phyloP scores from a whole-genome alignment of 2,113 vertebrate species.

The Athene cunicularia region DNA sequence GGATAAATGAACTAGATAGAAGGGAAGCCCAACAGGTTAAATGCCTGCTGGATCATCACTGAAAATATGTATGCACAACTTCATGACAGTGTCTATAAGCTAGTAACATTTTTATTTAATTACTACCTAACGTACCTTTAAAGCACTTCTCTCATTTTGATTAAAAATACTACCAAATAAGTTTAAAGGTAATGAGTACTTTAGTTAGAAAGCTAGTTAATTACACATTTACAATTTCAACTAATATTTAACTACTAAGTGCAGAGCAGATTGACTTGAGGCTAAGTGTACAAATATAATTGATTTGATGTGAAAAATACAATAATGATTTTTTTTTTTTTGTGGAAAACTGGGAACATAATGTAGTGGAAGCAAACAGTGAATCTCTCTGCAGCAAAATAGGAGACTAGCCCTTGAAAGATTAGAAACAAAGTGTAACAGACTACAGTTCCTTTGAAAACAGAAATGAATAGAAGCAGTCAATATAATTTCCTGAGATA shows the following conservation, averaged over 20 bases:
- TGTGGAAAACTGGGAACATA: background rate
- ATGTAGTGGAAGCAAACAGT: background rate
- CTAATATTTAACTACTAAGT: background rate
- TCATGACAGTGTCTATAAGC: background rate
- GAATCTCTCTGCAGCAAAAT: background rate
- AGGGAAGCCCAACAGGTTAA: background rate
- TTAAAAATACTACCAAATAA: background rate
- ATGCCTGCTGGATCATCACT: background rate
- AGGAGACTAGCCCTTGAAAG: background rate
- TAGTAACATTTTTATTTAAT: background rate
- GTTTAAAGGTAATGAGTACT: background rate
- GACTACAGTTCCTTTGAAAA: constrained; percentile 35
- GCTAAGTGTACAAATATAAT: background rate
- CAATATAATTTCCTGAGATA: constrained; percentile 23
- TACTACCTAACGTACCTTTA: background rate
- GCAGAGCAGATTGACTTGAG: background rate
- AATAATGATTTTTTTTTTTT: background rate
- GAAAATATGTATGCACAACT: background rate
- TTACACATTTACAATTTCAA: background rate
- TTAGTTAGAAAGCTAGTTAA: background rate
- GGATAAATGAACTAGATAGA: background rate
- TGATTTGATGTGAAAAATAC: background rate
- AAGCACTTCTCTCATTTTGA: background rate
- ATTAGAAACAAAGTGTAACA: background rate
- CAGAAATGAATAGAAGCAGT: constrained; percentile 14